Evolutionary conservation across 2,797 vertebrate species (phyloP).

Genomic region (Gobionotothen gibberifrons): DNA sequence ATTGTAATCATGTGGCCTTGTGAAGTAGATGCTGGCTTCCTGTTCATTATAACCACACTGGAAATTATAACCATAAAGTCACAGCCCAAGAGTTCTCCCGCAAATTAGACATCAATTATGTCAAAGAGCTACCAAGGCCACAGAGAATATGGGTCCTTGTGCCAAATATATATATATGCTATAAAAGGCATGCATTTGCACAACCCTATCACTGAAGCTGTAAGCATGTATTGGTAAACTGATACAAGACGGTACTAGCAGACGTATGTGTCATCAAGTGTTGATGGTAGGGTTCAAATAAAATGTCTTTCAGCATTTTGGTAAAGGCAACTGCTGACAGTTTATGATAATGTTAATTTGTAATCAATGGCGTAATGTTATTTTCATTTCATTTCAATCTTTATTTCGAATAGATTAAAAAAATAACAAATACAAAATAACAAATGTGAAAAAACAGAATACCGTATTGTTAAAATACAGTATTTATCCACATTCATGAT

Average conservation of each 20-base stretch:
- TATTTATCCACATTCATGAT: too few relatives aligned
- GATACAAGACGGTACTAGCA: background rate
- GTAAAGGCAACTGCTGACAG: background rate
- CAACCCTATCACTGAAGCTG: background rate
- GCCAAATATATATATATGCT: background rate
- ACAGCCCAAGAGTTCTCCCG: slow-evolving; percentile 25
- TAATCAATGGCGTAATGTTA: background rate
- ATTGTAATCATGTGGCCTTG: slow-evolving; percentile 71
- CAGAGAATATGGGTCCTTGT: background rate
- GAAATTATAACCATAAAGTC: slow-evolving; percentile 67
- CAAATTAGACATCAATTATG: slow-evolving; percentile 48
- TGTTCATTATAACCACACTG: slow-evolving; percentile 61
- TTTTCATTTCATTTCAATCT: too few relatives aligned
- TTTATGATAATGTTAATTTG: background rate
- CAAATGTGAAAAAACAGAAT: too few relatives aligned
- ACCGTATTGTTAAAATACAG: too few relatives aligned
- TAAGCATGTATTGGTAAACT: slow-evolving; percentile 2
- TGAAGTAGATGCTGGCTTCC: slow-evolving; percentile 52
- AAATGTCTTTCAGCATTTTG: background rate
- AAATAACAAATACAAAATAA: too few relatives aligned
- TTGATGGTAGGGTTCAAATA: background rate
- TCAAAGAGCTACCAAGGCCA: slow-evolving; percentile 30
- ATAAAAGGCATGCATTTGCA: slow-evolving; percentile 3
- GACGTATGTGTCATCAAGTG: background rate
- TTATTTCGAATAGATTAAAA: too few relatives aligned